Conservation (phyloP, 2,888 invertebrate species). For the Pterostichus madidus region DNA sequence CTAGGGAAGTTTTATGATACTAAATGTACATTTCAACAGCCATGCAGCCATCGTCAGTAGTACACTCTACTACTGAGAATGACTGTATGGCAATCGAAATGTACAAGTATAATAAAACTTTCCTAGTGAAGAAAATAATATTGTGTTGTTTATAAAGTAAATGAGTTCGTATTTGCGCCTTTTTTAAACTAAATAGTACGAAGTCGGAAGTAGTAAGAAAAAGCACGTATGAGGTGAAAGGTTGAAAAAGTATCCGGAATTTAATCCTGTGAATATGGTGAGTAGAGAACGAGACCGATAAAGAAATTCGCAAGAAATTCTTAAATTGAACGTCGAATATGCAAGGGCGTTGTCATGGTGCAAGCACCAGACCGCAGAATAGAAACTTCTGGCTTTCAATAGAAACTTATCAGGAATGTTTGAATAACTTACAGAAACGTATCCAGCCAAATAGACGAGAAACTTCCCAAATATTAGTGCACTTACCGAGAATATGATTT, state of each 20-base stretch:
- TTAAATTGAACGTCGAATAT: constrained; percentile 45
- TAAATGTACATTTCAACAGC: too few species aligned
- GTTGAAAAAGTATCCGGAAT: constrained; percentile 1
- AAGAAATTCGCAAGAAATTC: constrained; percentile 23
- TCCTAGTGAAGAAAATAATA: too few species aligned
- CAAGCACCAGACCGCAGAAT: constrained; percentile 42
- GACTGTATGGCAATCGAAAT: too few species aligned
- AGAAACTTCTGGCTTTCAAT: constrained; percentile 42
- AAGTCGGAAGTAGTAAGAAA: too few species aligned
- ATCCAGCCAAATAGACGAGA: constrained; percentile 44
- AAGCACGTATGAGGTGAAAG: too few species aligned
- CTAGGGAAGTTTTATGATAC: too few species aligned
- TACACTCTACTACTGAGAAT: too few species aligned
- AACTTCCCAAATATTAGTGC: constrained; percentile 37
- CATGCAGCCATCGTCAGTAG: too few species aligned
- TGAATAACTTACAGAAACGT: constrained; percentile 45
- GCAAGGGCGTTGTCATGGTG: constrained; percentile 46
- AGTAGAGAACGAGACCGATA: constrained; percentile 11
- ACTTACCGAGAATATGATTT: constrained; percentile 34
- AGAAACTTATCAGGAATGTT: constrained; percentile 48
- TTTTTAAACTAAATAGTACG: too few species aligned
- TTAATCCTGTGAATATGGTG: constrained; percentile 3
- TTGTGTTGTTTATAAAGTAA: too few species aligned
- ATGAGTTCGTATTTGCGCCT: too few species aligned
- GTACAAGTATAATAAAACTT: too few species aligned